These are phyloP conservation scores for Eupelmus urozonus DNA, from an alignment of 2,888 invertebrate species.

Conservation along the genomic window DNA sequence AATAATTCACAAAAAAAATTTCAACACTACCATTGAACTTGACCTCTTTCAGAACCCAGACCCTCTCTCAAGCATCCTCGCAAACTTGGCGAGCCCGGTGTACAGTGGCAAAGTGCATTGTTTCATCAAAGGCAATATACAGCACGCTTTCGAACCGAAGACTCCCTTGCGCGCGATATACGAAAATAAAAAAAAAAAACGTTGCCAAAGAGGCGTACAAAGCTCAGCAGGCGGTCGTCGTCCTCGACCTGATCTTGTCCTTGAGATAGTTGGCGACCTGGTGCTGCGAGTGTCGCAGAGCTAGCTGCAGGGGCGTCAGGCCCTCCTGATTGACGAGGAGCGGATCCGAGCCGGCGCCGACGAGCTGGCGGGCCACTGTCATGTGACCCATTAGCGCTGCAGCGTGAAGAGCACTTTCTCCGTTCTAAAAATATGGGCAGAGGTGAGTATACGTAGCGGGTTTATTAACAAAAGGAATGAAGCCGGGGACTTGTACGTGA, in stretches of 20 bases:
- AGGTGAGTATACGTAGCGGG: no score
- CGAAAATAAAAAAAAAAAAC: background rate
- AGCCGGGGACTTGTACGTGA: no score
- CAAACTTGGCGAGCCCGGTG: no score
- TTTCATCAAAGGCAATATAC: no score
- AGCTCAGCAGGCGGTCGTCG: constrained; percentile 58
- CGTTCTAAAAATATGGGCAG: constrained; percentile 87
- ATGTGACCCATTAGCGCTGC: constrained; percentile 93
- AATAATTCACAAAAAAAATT: no score
- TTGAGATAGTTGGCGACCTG: constrained; percentile 81
- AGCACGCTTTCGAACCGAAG: no score
- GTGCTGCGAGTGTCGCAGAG: constrained; percentile 79
- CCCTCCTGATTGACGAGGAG: constrained; percentile 86
- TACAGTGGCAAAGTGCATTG: no score
- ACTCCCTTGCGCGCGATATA: background rate
- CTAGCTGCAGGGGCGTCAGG: constrained; percentile 83
- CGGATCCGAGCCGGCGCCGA: constrained; percentile 85
- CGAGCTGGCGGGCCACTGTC: constrained; percentile 86
- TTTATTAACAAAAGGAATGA: no score
- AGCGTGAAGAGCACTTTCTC: constrained; percentile 93
- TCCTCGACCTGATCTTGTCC: constrained; percentile 74
- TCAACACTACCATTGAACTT: no score
- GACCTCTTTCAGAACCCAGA: no score
- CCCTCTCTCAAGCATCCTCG: no score
- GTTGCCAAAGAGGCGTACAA: background rate